Percentiles rank a stretch among this genome's conserved stretches.
Evolutionary conservation across 2,888 invertebrate genomes (phyloP).

Genomic region (Tigriopus californicus): DNA sequence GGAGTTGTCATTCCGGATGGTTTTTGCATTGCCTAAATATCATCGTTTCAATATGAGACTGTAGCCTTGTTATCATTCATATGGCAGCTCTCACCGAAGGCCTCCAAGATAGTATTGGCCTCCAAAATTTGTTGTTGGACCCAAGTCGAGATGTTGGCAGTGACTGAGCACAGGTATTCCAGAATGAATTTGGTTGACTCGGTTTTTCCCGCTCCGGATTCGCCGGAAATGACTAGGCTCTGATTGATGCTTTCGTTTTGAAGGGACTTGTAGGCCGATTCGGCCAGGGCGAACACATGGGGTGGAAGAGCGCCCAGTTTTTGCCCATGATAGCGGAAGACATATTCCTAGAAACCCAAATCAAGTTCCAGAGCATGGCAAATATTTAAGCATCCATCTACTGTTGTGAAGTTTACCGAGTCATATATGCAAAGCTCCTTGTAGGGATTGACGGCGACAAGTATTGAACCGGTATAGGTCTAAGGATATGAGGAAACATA

Average conservation of each 20-base stretch:
- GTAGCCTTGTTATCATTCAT: background rate
- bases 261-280: conserved; percentile 62
- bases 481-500: conserved; percentile 27
- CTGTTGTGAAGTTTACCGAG: conserved; percentile 35
- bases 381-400: too few species aligned
- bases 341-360: conserved; percentile 45
- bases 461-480: conserved; percentile 82
- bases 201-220: conserved; percentile 82
- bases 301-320: conserved; percentile 63
- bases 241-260: conserved; percentile 29
- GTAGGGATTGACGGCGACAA: conserved; percentile 84
- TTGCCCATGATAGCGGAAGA: conserved; percentile 58
- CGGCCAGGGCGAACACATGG: conserved; percentile 75
- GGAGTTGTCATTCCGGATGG: conserved; percentile 78
- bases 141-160: conserved; percentile 65
- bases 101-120: conserved; percentile 78
- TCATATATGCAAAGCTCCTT: conserved; percentile 74
- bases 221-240: conserved; percentile 31
- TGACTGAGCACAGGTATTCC: conserved; percentile 75
- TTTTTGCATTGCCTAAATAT: conserved; percentile 59
- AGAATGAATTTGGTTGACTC: conserved; percentile 79
- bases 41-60: background rate
- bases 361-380: too few species aligned
- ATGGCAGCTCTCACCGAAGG: conserved; percentile 47
- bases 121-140: conserved; percentile 88